Percentiles rank a stretch among this genome's conserved stretches.
These are phyloP conservation scores for Oscheius sp. DNA, from an alignment of 1,140 invertebrate genomes.

Conservation along the genomic window DNA sequence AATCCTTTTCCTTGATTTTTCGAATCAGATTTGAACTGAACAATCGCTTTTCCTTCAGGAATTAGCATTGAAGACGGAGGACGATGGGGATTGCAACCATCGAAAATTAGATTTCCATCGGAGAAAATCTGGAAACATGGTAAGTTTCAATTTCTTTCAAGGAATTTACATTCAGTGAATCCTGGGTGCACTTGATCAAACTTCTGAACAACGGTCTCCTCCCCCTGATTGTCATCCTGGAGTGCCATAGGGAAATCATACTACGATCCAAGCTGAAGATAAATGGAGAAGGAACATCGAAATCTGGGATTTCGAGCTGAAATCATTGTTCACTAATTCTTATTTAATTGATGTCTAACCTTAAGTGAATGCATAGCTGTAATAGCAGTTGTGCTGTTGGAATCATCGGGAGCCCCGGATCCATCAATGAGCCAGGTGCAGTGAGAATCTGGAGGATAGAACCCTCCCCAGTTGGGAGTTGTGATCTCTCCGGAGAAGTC, in stretches of 20 bases:
- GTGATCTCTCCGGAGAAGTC: slow-evolving; percentile 41
- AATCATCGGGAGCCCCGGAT: background rate
- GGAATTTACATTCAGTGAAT: background rate
- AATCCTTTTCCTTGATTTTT: slow-evolving; percentile 44
- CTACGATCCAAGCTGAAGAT: background rate
- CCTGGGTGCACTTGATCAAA: background rate
- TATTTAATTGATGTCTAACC: background rate
- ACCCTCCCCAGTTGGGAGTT: slow-evolving; percentile 56
- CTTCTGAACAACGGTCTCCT: background rate
- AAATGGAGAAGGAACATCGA: slow-evolving; percentile 46
- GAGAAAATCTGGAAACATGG: background rate
- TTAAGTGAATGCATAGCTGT: background rate
- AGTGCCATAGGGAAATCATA: background rate
- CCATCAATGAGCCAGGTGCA: slow-evolving; percentile 63
- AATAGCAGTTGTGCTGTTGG: background rate
- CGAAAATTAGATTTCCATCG: slow-evolving; percentile 6
- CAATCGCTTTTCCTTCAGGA: slow-evolving; percentile 8
- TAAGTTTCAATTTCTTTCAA: background rate
- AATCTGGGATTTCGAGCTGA: slow-evolving; percentile 37
- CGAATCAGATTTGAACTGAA: slow-evolving; percentile 61
- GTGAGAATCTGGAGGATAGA: slow-evolving; percentile 55
- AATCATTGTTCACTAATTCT: slow-evolving; percentile 5
- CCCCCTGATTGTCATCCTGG: background rate
- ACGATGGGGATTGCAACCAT: slow-evolving; percentile 7
- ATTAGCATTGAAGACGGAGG: slow-evolving; percentile 2